Evolutionary conservation across 1,140 invertebrate species (phyloP), one percentile per base, ranked within the genome.

Genomic region (Pantala flavescens): DNA sequence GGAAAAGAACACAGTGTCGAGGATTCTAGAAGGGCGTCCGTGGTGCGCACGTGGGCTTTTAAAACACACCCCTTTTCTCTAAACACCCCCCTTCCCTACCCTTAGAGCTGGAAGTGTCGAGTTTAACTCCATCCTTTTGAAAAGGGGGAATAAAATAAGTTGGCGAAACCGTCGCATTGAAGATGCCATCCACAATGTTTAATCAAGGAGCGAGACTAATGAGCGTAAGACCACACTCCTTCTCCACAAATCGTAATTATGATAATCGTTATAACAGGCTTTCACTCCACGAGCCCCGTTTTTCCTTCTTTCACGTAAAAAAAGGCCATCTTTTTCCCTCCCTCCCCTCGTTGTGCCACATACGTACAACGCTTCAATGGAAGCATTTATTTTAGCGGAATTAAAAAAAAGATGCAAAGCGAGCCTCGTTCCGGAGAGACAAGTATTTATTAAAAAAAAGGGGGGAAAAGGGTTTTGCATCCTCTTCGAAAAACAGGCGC

Each of bases 121-220:
- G 28, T 36, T 36, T 36, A 36, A 36, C 28, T 36, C 28, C 28
- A 36, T 36, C 28, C 28, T 36, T 36, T 36, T 9, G n/a, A 63
- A 63, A 63, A 63, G n/a, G 28, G 3, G 1, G n/a, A 63, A 63
- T 63, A 21, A 63, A 16, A 63, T 63, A 63, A 63, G 49, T 21
- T 63, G 49, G 14, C 16, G 49, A 21, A 63, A 63, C 49, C 5
- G 49, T 63, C n/a, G n/a, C 49, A 63, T 21, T 63, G 49, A 63
- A 63, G 49, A 63, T 12, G 49, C 3, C 49, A 12, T 14, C 49
- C 49, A 63, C 49, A 63, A 63, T 63, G 49, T 63, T 63, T 63
- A 63, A 63, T 63, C 49, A 63, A 63, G 49, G 49, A 63, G 49
- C 49, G 12, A 16, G 49, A 63, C 49, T 63, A 63, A 63, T 63